Conservation (phyloP, 2,113 vertebrate genomes). For the Hippocampus zosterae region DNA sequence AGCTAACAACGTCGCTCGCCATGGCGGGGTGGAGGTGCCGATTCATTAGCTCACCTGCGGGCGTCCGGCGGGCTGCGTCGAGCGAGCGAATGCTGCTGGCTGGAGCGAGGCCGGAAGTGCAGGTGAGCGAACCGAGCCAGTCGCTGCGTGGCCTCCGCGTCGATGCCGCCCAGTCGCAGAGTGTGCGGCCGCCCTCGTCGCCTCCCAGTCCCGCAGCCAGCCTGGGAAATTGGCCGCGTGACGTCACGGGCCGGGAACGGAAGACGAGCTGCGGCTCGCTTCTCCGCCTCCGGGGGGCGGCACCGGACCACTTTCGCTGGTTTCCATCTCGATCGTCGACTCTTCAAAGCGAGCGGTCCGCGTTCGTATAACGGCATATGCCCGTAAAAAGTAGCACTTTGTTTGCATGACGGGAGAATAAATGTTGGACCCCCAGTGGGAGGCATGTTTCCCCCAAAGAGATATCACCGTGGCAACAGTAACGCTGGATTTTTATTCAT, state of each 20-base stretch:
- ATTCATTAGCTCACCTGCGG: neutral
- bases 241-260: conserved; percentile 44
- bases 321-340: too few species aligned
- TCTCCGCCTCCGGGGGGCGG: conserved; percentile 10
- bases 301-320: too few species aligned
- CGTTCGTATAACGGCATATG: too few species aligned
- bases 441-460: neutral
- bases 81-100: neutral
- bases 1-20: conserved; percentile 1
- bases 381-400: too few species aligned
- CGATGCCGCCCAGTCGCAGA: neutral
- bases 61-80: neutral
- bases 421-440: neutral
- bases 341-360: too few species aligned
- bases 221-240: conserved; percentile 61
- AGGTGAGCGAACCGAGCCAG: neutral
- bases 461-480: neutral
- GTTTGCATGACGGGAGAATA: too few species aligned
- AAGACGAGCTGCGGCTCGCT: fast-evolving
- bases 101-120: neutral
- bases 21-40: too few species aligned
- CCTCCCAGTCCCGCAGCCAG: conserved; percentile 55
- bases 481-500: conserved; percentile 68
- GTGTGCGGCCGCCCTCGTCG: conserved; percentile 40
- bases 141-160: neutral